Percentiles rank a stretch among this genome's conserved stretches.
Evolutionary conservation across 2,888 invertebrate genomes (phyloP).

Genomic region (Isotomurus palustris): DNA sequence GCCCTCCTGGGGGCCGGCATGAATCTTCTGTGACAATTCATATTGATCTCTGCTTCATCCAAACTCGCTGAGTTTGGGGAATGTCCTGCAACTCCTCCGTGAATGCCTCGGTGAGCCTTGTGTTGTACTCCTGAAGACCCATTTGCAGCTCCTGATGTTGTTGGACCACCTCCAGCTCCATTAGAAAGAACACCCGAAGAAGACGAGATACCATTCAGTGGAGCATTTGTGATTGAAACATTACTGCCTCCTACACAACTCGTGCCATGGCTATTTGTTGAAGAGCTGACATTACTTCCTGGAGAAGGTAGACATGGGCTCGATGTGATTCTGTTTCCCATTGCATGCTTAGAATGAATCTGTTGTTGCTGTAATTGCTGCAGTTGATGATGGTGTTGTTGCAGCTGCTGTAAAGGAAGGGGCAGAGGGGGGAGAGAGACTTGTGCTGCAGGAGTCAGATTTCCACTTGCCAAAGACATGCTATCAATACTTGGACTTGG

Average conservation of each 20-base stretch:
- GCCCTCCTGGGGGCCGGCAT: slow-evolving; percentile 43
- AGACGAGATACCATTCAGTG: not conserved
- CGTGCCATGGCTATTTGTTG: too few relatives aligned
- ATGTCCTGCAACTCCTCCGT: too few relatives aligned
- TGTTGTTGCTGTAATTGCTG: not conserved
- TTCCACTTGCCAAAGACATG: slow-evolving; percentile 7
- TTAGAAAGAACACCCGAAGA: not conserved
- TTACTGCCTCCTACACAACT: too few relatives aligned
- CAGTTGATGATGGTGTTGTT: not conserved
- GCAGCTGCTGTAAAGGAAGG: not conserved
- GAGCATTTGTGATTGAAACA: too few relatives aligned
- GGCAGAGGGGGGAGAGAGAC: too few relatives aligned
- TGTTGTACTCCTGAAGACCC: not conserved
- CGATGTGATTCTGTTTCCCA: not conserved
- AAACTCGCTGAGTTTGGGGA: slow-evolving; percentile 35
- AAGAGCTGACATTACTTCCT: not conserved
- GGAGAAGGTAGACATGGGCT: not conserved
- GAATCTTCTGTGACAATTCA: slow-evolving; percentile 37
- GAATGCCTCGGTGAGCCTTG: not conserved
- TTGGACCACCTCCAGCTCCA: not conserved
- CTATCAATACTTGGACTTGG: slow-evolving; percentile 9
- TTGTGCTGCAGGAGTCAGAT: not conserved
- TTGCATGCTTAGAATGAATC: not conserved
- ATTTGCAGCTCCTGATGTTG: not conserved
- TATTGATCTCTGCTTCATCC: slow-evolving; percentile 42